Evolutionary conservation across 2,888 invertebrate genomes (phyloP).

Genomic region (Helobdella robusta): DNA sequence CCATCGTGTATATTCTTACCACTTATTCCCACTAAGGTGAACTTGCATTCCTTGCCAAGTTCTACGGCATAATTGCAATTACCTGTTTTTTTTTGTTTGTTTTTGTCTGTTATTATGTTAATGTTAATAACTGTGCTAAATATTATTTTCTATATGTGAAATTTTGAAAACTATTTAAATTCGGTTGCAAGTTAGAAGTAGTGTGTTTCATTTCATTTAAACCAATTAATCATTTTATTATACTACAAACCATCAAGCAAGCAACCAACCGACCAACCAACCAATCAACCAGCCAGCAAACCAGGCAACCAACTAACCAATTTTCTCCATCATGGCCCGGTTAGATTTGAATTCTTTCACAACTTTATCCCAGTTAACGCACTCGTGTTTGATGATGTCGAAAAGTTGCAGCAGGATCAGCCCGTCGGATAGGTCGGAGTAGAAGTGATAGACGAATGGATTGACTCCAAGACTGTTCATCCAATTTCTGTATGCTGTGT

Average conservation of each 20-base stretch:
- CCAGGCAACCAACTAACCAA: conserved; percentile 45
- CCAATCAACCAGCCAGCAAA: no score
- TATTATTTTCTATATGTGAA: no score
- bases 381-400: conserved; percentile 88
- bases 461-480: conserved; percentile 98
- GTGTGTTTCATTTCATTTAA: no score
- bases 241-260: no score
- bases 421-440: conserved; percentile 89
- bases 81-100: no score
- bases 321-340: conserved; percentile 75
- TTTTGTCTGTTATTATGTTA: no score
- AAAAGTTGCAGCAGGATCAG: conserved; percentile 90
- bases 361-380: conserved; percentile 81
- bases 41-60: conserved; percentile 80
- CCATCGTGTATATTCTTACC: conserved; percentile 83
- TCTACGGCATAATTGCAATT: conserved; percentile 98
- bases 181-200: no score
- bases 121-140: background rate
- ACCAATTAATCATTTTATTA: no score
- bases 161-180: no score
- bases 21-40: conserved; percentile 92
- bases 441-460: conserved; percentile 93
- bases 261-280: no score
- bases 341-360: conserved; percentile 72
- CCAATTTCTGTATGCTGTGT: conserved; percentile 96